Evolutionary conservation across 2,888 invertebrate species (phyloP).

Genomic region (Rhingia campestris): DNA sequence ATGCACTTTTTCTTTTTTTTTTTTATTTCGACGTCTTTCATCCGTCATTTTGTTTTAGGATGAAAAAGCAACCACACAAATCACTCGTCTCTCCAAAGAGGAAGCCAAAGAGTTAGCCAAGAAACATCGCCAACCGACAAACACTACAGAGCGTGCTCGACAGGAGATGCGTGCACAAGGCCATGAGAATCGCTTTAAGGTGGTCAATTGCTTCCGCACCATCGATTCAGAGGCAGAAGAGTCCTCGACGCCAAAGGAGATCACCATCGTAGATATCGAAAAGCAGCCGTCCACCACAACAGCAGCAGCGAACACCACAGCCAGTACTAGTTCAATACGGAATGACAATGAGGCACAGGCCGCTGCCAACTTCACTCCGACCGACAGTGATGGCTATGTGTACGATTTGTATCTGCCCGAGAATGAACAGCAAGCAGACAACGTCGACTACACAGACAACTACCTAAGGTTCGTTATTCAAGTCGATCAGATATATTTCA

Average conservation of each 20-base stretch:
- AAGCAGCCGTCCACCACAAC: constrained; percentile 75
- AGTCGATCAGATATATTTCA: constrained; percentile 81
- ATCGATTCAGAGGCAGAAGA: constrained; percentile 57
- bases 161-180: constrained; percentile 83
- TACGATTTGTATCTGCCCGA: constrained; percentile 87
- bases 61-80: constrained; percentile 82
- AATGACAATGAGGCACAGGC: not conserved
- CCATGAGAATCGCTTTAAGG: constrained; percentile 84
- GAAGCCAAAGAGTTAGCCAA: constrained; percentile 83
- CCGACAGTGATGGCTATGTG: constrained; percentile 83
- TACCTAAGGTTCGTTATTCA: constrained; percentile 82
- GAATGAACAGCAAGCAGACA: constrained; percentile 83
- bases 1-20: too few relatives aligned
- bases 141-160: constrained; percentile 83
- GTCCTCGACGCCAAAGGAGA: constrained; percentile 73
- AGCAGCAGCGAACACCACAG: constrained; percentile 20
- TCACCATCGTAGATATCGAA: constrained; percentile 86
- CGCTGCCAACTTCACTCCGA: constrained; percentile 72
- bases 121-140: constrained; percentile 83
- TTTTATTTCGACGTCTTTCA: too few relatives aligned
- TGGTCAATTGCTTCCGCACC: constrained; percentile 85
- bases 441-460: constrained; percentile 81
- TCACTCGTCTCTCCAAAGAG: constrained; percentile 83
- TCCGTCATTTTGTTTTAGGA: constrained; percentile 78
- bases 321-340: constrained; percentile 50